These are phyloP conservation scores for Phataginus tricuspis DNA, from an alignment of 2,797 vertebrate species.

Conservation along the genomic window DNA sequence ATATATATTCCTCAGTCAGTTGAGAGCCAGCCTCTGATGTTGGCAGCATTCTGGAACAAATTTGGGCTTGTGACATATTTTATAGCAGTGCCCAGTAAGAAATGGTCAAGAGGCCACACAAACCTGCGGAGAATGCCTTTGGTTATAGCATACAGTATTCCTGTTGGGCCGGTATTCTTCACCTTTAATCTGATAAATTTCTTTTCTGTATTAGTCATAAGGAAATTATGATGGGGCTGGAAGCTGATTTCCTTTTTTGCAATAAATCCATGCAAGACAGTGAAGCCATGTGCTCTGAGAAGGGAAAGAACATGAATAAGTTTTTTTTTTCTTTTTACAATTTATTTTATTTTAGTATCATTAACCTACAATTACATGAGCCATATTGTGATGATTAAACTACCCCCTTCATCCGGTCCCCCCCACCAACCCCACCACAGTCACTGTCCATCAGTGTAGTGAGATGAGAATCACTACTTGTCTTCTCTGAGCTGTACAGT, in stretches of 20 bases:
- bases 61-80: background rate
- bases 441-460: too few relatives aligned
- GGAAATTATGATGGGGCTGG: background rate
- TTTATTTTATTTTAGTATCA: too few relatives aligned
- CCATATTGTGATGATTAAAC: too few relatives aligned
- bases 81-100: background rate
- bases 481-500: too few relatives aligned
- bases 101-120: background rate
- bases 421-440: too few relatives aligned
- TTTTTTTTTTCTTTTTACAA: too few relatives aligned
- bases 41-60: background rate
- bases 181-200: background rate
- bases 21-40: background rate
- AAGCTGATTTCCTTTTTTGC: background rate
- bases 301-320: background rate
- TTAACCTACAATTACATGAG: too few relatives aligned
- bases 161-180: background rate
- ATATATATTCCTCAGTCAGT: background rate
- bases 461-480: too few relatives aligned
- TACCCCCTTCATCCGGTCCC: too few relatives aligned
- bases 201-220: background rate
- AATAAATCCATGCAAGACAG: background rate
- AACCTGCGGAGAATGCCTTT: background rate
- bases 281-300: background rate
- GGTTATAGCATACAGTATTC: background rate